These are phyloP conservation scores for Lepidocyrtinus sp. DNA, from an alignment of 2,888 invertebrate genomes.

Conservation along the genomic window DNA sequence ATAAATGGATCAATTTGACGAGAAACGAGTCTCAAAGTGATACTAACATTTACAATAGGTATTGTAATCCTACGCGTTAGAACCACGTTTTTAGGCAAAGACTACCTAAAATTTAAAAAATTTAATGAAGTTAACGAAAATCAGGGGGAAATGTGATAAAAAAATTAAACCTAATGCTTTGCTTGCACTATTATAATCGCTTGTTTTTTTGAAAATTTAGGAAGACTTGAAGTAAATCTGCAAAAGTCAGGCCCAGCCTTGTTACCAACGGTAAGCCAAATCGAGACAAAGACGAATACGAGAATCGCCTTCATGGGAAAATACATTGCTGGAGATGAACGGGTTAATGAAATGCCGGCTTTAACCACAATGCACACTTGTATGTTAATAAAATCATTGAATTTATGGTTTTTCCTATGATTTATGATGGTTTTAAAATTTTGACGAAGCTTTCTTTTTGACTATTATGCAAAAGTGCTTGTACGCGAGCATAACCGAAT, in stretches of 20 bases:
- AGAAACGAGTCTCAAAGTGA: too few species aligned
- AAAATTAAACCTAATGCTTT: not conserved
- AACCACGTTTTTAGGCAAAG: too few species aligned
- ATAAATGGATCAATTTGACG: too few species aligned
- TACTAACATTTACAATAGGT: too few species aligned
- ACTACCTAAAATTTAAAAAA: too few species aligned
- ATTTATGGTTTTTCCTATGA: too few species aligned
- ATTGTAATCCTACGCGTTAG: too few species aligned
- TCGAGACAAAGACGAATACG: slow-evolving; percentile 52
- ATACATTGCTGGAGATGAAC: slow-evolving; percentile 68
- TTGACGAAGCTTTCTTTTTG: too few species aligned
- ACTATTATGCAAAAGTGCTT: slow-evolving; percentile 51
- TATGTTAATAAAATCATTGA: slow-evolving; percentile 23
- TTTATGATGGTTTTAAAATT: too few species aligned
- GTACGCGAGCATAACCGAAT: slow-evolving; percentile 68
- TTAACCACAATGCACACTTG: slow-evolving; percentile 67
- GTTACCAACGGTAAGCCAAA: slow-evolving; percentile 65
- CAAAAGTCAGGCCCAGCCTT: too few species aligned
- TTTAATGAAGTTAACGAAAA: too few species aligned
- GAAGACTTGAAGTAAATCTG: slow-evolving; percentile 57
- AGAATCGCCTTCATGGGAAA: slow-evolving; percentile 68
- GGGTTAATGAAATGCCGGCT: slow-evolving; percentile 70
- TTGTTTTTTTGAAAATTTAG: slow-evolving; percentile 27
- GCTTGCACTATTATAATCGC: not conserved
- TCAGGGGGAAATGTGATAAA: not conserved